Conservation (phyloP, 2,888 invertebrate species). For the Glyphotaelius pellucidus region DNA sequence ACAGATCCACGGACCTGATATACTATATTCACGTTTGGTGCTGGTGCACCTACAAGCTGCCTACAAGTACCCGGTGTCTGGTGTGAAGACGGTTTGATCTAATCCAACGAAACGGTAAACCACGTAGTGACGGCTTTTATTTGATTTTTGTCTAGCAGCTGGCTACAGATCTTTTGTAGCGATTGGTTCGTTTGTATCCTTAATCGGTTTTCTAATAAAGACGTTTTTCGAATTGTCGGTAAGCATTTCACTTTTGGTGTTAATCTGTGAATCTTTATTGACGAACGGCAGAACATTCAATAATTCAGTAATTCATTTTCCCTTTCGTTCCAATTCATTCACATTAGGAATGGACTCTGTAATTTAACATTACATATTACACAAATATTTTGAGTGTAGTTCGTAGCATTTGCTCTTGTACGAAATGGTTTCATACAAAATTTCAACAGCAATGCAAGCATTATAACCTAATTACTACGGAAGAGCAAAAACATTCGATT, state of each 20-base stretch:
- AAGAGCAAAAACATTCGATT: too few relatives aligned
- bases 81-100: background rate
- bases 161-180: background rate
- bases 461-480: too few relatives aligned
- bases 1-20: constrained; percentile 31
- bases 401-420: too few relatives aligned
- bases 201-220: background rate
- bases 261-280: background rate
- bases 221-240: background rate
- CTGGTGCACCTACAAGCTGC: constrained; percentile 2
- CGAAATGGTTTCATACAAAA: too few relatives aligned
- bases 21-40: constrained; percentile 23
- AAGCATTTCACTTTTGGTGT: background rate
- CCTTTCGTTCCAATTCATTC: background rate
- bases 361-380: too few relatives aligned
- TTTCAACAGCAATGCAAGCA: too few relatives aligned
- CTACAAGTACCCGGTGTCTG: background rate
- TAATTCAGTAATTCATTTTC: background rate
- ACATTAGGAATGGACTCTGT: too few relatives aligned
- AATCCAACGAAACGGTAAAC: background rate
- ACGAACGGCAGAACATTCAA: background rate
- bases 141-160: background rate
- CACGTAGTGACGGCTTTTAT: background rate
- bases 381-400: too few relatives aligned
- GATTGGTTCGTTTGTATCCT: background rate